Evolutionary conservation across 2,888 invertebrate species (phyloP), one percentile per base, ranked within the genome.

Genomic region (Drosophila ustulata): DNA sequence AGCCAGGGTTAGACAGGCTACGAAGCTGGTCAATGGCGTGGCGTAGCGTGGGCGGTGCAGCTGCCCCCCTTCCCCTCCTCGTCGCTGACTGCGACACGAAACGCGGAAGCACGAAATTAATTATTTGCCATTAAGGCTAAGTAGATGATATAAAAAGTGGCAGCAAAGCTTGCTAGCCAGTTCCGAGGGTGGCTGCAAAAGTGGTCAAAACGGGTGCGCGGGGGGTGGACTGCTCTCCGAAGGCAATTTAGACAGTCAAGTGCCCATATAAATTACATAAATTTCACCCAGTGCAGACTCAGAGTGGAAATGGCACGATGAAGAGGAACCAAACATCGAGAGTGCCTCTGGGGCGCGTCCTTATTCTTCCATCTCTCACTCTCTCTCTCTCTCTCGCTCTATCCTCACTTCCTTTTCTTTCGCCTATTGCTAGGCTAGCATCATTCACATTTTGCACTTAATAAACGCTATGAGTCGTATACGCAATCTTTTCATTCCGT

Each of bases 261-360:
- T 92, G 92, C 91, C 92, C 92, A 91, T 91, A 92, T 92, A 92
- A 92, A 92, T 92, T 92, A 92, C 91, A 91, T 91, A 90, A 91
- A 91, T 90, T 91, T 91, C 89, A 87, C 85, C 86, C 84, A 82
- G 80, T 71, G 71, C 66, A 59, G 52, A 76, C 9, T 45, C 25
- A 11, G 23, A 45, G 25, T 45, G 45, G 39, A 41, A 18, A 41
- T 45, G 45, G 45, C 65, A 66, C 52, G 63, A 63, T 37, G 57
- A 66, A 64, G 37, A 37, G 52, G 52, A 51, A 18, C 63, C 55
- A 43, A 49, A 39, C 37, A 56, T 32, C 51, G 6, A 7, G 51
- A 71, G 71, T 50, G 62, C 57, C 57, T 25, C n/a, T 25, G 32
- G 56, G 56, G 52, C 45, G 61, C 52, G 57, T 61, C 18, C 59